A percentile compares a stretch with the other conserved stretches of the same genome.
Evolutionary conservation across 2,797 vertebrate genomes (phyloP).

Genomic region (Percopsis omiscomaycus): DNA sequence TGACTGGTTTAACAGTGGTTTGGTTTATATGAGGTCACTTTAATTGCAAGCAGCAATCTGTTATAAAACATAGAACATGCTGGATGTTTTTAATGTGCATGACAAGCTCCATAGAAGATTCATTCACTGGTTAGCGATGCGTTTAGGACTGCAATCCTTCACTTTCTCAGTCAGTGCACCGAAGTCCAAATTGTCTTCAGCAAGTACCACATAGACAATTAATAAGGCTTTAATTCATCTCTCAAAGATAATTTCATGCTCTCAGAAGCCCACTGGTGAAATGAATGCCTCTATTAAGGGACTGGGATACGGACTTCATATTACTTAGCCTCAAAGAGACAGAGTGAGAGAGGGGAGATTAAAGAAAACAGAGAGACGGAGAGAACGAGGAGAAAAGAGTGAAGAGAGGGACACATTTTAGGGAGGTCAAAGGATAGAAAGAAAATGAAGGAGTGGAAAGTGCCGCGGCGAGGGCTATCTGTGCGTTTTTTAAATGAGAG

Average conservation of each 20-base stretch:
- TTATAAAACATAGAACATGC: background rate
- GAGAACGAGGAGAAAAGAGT: background rate
- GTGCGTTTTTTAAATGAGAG: constrained; percentile 69
- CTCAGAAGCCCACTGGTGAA: constrained; percentile 71
- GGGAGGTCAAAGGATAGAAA: constrained; percentile 1
- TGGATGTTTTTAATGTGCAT: background rate
- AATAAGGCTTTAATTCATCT: constrained; percentile 72
- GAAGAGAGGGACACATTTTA: background rate
- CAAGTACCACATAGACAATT: constrained; percentile 67
- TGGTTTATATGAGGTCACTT: too few species aligned
- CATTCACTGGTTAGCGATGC: constrained; percentile 19
- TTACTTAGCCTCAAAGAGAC: constrained; percentile 54
- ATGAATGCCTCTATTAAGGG: constrained; percentile 76
- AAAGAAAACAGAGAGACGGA: background rate
- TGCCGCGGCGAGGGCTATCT: constrained; percentile 58
- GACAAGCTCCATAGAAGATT: constrained; percentile 2
- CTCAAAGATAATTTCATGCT: constrained; percentile 77
- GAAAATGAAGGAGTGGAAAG: constrained; percentile 42
- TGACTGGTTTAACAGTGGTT: too few species aligned
- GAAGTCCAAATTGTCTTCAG: constrained; percentile 55
- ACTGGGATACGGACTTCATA: constrained; percentile 63
- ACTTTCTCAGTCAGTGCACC: constrained; percentile 40
- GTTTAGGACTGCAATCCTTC: constrained; percentile 25
- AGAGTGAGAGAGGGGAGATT: constrained; percentile 26
- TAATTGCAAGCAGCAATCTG: too few species aligned